Evolutionary conservation across 2,797 vertebrate species (phyloP).

Genomic region (Philypnodon macrostomus): DNA sequence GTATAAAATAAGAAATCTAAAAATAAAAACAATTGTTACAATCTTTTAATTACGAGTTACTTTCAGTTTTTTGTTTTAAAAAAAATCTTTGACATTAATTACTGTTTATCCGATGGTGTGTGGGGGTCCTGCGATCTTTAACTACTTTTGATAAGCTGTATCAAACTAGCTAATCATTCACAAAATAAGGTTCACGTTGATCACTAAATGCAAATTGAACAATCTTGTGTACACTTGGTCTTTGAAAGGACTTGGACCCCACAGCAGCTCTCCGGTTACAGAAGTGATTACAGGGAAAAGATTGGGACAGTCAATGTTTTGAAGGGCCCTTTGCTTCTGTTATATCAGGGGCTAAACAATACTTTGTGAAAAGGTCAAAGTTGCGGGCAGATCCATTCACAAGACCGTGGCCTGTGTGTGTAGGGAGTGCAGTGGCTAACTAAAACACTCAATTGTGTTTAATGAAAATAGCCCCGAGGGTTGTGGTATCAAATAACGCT

Average conservation of each 20-base stretch:
- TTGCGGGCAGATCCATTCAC: conserved; percentile 50
- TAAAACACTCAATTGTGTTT: conserved; percentile 61
- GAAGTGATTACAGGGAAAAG: conserved; percentile 46
- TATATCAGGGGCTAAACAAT: conserved; percentile 65
- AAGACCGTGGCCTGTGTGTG: conserved; percentile 33
- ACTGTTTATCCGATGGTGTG: not conserved
- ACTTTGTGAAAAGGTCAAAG: conserved; percentile 67
- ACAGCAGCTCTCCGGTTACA: conserved; percentile 16
- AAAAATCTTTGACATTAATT: not conserved
- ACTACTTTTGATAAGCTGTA: conserved; percentile 37
- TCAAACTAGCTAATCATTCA: conserved; percentile 67
- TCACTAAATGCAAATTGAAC: conserved; percentile 51
- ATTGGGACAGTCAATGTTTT: conserved; percentile 49
- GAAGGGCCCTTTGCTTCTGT: conserved; percentile 61
- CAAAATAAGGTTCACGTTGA: conserved; percentile 30
- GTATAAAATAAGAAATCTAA: no score
- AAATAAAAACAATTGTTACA: no score
- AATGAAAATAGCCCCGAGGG: conserved; percentile 64
- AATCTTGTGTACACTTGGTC: conserved; percentile 51
- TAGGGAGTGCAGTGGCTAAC: conserved; percentile 33
- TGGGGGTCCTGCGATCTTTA: conserved; percentile 39
- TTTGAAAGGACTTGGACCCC: conserved; percentile 66
- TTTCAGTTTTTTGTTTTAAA: not conserved
- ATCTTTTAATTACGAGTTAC: not conserved
- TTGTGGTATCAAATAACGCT: conserved; percentile 45